Base-by-base conservation (phyloP, 2,888 invertebrate genomes). In the Hololepta plana region DNA sequence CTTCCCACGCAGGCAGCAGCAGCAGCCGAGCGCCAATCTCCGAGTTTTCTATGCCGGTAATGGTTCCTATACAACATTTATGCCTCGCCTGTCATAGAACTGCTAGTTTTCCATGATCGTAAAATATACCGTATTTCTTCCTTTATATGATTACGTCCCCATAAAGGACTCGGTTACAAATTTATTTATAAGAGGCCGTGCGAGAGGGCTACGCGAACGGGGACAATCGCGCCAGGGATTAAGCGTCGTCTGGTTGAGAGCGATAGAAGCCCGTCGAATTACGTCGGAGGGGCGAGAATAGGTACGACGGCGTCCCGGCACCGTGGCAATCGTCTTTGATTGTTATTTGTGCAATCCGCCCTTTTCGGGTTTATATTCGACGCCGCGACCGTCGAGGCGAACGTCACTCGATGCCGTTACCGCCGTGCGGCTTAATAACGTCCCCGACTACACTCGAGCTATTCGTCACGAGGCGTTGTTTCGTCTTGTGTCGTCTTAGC, bases 401-500 rank as follows among this genome's bases (percentile, higher is more conserved):
- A 19, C 25, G 31, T 35, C 37, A 36, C 38, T 39, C 37, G 37
- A 37, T 39, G 33, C 23, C 29, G 26, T 27, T 26, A 27, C 26
- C 23, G 30, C 26, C 31, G 21, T 28, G 33, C 35, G 34, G 40
- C 38, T 42, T 43, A 41, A 42, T 42, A 41, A 41, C 28, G 24
- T 11, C 24, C 21, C 6, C 24, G 9, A 8, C 7, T 25, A 29
- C 45, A 43, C 43, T 47, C 45, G 46, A 48, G 45, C 47, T 43
- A 49, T 49, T 47, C 46, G 47, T 49, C 49, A 49, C 45, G 43
- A 48, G 47, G 49, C 47, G 47, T 47, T 48, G 50, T 50, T 50
- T 49, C 49, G 49, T 49, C 50, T 47, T 47, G 47, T 41, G 49
- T 49, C n/a, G n/a, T n/a, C n/a, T n/a, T n/a, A n/a, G n/a, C n/a